phyloP scores from a whole-genome alignment of 2,113 vertebrate species.

The Chiloscyllium plagiosum region DNA sequence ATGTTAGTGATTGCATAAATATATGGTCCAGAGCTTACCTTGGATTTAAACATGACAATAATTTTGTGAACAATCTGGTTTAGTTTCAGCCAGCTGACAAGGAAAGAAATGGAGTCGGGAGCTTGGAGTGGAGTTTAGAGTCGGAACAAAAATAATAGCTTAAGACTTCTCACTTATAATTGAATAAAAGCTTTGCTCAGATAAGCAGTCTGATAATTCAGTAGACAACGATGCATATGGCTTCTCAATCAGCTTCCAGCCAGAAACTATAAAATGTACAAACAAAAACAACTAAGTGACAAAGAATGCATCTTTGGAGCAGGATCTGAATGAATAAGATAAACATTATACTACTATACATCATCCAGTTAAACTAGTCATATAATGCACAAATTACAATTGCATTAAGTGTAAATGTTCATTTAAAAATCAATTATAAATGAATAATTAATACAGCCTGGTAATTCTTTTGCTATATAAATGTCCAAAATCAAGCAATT shows the following conservation, averaged over 20 bases:
- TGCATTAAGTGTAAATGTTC: neutral
- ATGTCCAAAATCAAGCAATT: neutral
- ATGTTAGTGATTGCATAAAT: neutral
- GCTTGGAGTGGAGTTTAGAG: neutral
- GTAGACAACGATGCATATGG: neutral
- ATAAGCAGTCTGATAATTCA: neutral
- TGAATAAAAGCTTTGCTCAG: neutral
- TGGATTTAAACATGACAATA: too few relatives aligned
- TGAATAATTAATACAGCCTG: neutral
- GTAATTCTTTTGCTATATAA: neutral
- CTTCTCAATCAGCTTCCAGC: neutral
- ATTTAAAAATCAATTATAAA: neutral
- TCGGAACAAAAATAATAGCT: neutral
- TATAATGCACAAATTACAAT: neutral
- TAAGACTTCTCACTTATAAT: neutral
- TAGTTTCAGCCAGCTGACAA: neutral
- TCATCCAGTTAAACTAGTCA: neutral
- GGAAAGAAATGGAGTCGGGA: neutral
- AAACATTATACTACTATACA: neutral
- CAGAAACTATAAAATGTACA: neutral
- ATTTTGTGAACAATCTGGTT: neutral
- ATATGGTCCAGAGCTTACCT: neutral
- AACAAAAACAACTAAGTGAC: neutral
- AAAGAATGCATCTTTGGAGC: neutral
- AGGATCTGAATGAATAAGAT: neutral